Base-by-base conservation (phyloP, 2,113 vertebrate species). In the Macrotus californicus region DNA sequence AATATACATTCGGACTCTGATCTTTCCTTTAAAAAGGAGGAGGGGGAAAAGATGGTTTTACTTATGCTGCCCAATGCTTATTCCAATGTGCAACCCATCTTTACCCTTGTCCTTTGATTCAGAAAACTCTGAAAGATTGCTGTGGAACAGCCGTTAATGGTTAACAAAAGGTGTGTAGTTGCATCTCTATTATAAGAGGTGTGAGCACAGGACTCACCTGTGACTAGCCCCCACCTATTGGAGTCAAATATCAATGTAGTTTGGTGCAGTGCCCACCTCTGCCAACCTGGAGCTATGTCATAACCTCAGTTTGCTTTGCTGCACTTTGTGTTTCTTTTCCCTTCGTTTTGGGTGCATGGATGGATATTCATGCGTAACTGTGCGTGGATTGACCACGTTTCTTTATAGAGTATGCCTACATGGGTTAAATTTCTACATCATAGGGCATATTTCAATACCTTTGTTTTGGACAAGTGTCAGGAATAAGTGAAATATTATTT, bases 161-260 rank as follows among this genome's bases (percentile, higher is more conserved):
- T 95, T 97, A 97, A 97, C 95, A 94, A 67, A 94, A 96, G 87
- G 95, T 95, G 93, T 97, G 96, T 79, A n/a, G 89, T 39, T 97
- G 91, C 97, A 96, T 95, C 93, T 95, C 79, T 94, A 70, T 89
- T 94, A 80, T 59, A 87, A 93, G 81, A 95, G 92, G 19, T 66
- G n/a, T 85, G 84, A 76, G 50, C 79, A 66, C 59, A 89, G 36
- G 80, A n/a, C 76, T 95, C 76, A 56, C 75, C 48, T 83, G 79
- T 69, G 59, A 93, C 87, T 39, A 56, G 24, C 46, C 66, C 34
- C 41, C 41, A 52, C 84, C 77, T 61, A 70, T 11, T 70, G 50
- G 73, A 94, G 69, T 80, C 89, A 77, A 89, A 91, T 86, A 91
- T 43, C 11, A 0, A 93, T 66, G 86, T 43, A 11, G 66, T 79